A percentile compares a stretch with the other conserved stretches of the same genome.
Evolutionary conservation across 2,113 vertebrate species (phyloP).

Genomic region (Cathartes aura): DNA sequence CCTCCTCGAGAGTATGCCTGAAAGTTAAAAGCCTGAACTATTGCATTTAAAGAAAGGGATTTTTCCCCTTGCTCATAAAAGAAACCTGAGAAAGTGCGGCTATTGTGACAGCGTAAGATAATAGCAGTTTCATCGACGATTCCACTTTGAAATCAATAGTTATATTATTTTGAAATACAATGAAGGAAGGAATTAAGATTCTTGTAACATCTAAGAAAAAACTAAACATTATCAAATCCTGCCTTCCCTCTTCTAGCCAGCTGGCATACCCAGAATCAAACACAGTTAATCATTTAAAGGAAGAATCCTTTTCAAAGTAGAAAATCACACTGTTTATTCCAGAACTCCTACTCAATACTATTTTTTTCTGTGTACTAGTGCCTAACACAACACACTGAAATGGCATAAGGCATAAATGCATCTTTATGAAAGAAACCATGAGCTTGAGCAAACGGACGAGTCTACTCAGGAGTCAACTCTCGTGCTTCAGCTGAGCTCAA

Average conservation of each 20-base stretch:
- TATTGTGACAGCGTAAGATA: constrained; percentile 58
- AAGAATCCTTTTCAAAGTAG: constrained; percentile 75
- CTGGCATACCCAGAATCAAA: constrained; percentile 67
- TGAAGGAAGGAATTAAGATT: constrained; percentile 48
- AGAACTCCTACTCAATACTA: constrained; percentile 69
- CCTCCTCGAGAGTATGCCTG: constrained; percentile 3
- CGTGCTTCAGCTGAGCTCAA: background rate
- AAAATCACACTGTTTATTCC: constrained; percentile 74
- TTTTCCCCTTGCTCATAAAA: constrained; percentile 57
- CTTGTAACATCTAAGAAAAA: constrained; percentile 57
- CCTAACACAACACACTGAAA: constrained; percentile 73
- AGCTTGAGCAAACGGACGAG: constrained; percentile 12
- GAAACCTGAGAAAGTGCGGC: constrained; percentile 34
- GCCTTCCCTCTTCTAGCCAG: constrained; percentile 63
- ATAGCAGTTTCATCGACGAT: constrained; percentile 34
- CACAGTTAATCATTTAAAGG: constrained; percentile 72
- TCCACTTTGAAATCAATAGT: constrained; percentile 65
- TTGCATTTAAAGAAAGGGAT: constrained; percentile 7
- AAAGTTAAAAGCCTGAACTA: constrained; percentile 58
- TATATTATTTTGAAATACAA: constrained; percentile 55
- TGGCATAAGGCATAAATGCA: constrained; percentile 66
- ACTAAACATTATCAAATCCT: constrained; percentile 63
- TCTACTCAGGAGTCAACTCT: constrained; percentile 35
- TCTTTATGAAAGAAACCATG: constrained; percentile 62
- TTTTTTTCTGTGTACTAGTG: constrained; percentile 60